Evolutionary conservation across 2,797 vertebrate genomes (phyloP).

Genomic region (Centropyge bicolor): DNA sequence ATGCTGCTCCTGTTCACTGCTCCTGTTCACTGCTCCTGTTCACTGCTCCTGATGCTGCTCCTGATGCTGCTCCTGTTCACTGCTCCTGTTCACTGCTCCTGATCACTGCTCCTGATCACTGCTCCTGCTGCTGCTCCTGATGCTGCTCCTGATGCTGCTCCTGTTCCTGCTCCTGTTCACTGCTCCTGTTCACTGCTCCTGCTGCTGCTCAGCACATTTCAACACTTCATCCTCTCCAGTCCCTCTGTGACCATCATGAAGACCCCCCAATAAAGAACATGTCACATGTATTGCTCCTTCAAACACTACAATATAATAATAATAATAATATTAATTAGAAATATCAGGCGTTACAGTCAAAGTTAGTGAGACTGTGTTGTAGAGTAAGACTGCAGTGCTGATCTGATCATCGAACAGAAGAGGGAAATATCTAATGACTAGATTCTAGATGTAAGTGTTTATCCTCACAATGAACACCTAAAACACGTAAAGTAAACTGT

Average conservation of each 20-base stretch:
- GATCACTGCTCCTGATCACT: too few relatives aligned
- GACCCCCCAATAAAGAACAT: too few relatives aligned
- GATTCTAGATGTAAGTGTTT: too few relatives aligned
- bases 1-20: too few relatives aligned
- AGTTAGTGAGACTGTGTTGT: conserved; percentile 8
- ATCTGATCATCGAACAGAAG: conserved; percentile 10
- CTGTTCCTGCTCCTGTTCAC: conserved; percentile 38
- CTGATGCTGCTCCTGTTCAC: too few relatives aligned
- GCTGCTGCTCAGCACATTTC: conserved; percentile 13
- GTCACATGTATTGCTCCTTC: not conserved
- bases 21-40: too few relatives aligned
- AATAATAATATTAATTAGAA: not conserved
- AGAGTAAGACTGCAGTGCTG: conserved; percentile 10
- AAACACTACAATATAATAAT: not conserved
- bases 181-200: conserved; percentile 20
- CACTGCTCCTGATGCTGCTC: too few relatives aligned
- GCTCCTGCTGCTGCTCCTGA: too few relatives aligned
- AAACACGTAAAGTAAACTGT: not conserved
- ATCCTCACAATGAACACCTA: conserved; percentile 5
- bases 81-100: too few relatives aligned
- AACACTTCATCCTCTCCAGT: conserved; percentile 13
- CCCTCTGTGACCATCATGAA: conserved; percentile 2
- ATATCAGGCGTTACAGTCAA: not conserved
- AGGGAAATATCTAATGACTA: not conserved
- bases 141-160: too few relatives aligned